phyloP scores from a whole-genome alignment of 2,113 vertebrate species.

The Anarhynchus alexandrinus region DNA sequence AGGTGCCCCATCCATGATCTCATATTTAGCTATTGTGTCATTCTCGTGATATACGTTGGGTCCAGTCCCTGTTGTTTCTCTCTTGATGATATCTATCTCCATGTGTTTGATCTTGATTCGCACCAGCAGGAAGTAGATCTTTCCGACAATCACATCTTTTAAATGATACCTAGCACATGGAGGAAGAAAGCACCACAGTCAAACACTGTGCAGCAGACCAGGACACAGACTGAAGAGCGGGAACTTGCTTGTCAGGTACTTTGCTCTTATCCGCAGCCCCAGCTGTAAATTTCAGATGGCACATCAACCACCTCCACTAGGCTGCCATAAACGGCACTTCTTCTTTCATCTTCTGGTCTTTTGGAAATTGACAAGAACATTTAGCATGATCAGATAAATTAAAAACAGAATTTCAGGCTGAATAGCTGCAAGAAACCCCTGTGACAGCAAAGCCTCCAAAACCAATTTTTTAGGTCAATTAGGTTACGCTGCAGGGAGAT shows the following conservation, averaged over 20 bases:
- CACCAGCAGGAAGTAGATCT: constrained; percentile 98
- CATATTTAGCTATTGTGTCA: constrained; percentile 96
- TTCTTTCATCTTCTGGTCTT: neutral
- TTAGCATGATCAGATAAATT: neutral
- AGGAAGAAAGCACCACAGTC: neutral
- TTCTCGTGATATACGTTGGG: constrained; percentile 97
- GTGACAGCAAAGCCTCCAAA: neutral
- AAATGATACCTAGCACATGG: constrained; percentile 85
- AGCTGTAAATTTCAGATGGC: neutral
- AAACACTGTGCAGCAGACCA: neutral
- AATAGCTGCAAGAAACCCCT: neutral
- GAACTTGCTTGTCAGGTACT: neutral
- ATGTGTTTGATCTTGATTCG: constrained; percentile 99
- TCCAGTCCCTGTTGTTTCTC: constrained; percentile 93
- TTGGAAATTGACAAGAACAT: neutral
- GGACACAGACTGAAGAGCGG: neutral
- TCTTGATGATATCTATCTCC: constrained; percentile 98
- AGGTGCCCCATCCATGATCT: constrained; percentile 98
- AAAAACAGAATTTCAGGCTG: neutral
- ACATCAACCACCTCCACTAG: neutral
- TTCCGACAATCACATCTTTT: constrained; percentile 97
- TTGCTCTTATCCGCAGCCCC: neutral
- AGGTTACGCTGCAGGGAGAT: neutral
- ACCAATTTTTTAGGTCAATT: neutral
- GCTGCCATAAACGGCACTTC: neutral